A percentile compares a stretch with the other conserved stretches of the same genome.
These are phyloP conservation scores for Dendronephthya gigantea DNA, from an alignment of 64 coral and sea anemone genomes.

Conservation along the genomic window DNA sequence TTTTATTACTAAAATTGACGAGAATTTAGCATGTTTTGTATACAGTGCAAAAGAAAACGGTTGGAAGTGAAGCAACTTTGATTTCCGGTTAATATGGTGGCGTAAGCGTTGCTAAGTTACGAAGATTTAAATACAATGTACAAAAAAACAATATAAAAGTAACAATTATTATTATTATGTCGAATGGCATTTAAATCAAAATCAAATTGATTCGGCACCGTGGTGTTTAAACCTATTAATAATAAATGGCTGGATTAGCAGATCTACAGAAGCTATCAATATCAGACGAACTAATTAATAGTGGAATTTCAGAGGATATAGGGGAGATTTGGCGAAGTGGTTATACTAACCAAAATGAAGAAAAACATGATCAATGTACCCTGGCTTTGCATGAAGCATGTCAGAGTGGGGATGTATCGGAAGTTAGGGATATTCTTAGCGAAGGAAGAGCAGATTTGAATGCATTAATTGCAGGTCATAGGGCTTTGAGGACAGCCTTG, in stretches of 20 bases:
- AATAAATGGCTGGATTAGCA: background rate
- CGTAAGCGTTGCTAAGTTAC: background rate
- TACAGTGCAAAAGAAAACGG: too few relatives aligned
- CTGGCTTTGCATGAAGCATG: slow-evolving; percentile 57
- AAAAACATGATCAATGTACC: background rate
- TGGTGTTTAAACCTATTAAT: background rate
- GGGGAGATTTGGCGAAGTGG: background rate
- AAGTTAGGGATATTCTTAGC: slow-evolving; percentile 26
- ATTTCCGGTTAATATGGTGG: background rate
- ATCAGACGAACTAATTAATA: background rate
- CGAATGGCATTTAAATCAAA: background rate
- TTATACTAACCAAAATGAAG: background rate
- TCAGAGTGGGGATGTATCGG: slow-evolving; percentile 51
- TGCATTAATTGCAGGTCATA: slow-evolving; percentile 50
- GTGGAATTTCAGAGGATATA: background rate
- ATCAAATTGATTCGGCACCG: too few relatives aligned
- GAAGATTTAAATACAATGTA: background rate
- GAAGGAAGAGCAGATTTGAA: slow-evolving; percentile 53
- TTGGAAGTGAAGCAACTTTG: too few relatives aligned
- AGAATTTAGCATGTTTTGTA: too few relatives aligned
- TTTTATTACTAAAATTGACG: too few relatives aligned
- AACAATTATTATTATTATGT: too few relatives aligned
- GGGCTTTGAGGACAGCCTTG: slow-evolving; percentile 52
- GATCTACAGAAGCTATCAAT: background rate
- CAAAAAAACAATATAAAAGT: too few relatives aligned